Evolutionary conservation across 2,888 invertebrate genomes (phyloP), one percentile per base, ranked within the genome.

Genomic region (Caenorhabditis angaria): DNA sequence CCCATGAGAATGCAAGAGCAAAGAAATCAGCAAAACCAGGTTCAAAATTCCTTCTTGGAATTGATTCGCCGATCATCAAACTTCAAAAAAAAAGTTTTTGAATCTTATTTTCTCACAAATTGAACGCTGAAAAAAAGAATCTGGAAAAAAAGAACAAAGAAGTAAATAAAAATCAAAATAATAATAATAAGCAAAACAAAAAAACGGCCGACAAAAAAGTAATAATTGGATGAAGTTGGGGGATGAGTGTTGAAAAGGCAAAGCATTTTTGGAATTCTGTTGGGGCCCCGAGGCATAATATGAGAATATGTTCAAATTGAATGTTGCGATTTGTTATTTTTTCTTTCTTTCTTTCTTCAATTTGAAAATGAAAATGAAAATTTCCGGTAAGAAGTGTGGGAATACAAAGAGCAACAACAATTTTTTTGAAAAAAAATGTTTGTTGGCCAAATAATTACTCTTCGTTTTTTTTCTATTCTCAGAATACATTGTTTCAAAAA

Each of bases 1-100:
- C 27, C 75, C 82, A 82, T 1, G 82, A 71, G 32, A 78, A 29
- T 58, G 67, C 58, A 48, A 73, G 47, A 12, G 68, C 68, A 25
- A 64, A 27, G 35, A 65, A 56, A 25, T 73, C 68, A 20, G 56
- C 20, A 29, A 72, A 18, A 28, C 59, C 60, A 20, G 72, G 72
- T 20, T 28, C 55, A 32, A 32, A 56, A 32, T 12, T 18, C 41
- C 55, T 63, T n/a, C 53, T 61, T 61, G 50, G 20, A 22, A 24
- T 8, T 50, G 50, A 50, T 29, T 32, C 60, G 56, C 60, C 63
- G 60, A 65, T 65, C 70, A 70, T 70, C 41, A 41, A 41, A n/a
- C n/a, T 14, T 41, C 14, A 18, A 12, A 6, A 3, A 14, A 18
- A 41, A 41, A 41, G 14, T 41, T 18, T 41, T 18, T 10, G 5